Evolutionary conservation across 2,888 invertebrate genomes (phyloP).

Genomic region (Cantharis nigra): DNA sequence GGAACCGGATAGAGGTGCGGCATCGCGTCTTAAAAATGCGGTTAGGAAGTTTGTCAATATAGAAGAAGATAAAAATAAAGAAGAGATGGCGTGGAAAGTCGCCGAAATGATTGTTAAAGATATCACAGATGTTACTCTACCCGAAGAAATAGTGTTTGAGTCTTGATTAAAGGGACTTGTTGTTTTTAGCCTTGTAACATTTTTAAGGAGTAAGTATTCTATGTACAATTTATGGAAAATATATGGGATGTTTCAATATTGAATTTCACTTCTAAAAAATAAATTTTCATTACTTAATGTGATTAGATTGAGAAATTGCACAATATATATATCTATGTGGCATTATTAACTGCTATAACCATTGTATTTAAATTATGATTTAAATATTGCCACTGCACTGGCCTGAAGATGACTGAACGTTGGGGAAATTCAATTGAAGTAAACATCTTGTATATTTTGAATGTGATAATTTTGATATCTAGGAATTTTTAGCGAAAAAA

Average conservation of each 20-base stretch:
- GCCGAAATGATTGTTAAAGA: slow-evolving; percentile 97
- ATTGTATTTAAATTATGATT: background rate
- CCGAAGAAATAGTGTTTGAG: slow-evolving; percentile 48
- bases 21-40: slow-evolving; percentile 59
- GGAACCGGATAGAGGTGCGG: slow-evolving; percentile 65
- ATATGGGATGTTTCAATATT: background rate
- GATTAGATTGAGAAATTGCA: background rate
- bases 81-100: slow-evolving; percentile 96
- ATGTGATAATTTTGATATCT: background rate
- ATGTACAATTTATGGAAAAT: background rate
- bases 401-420: background rate
- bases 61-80: slow-evolving; percentile 86
- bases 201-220: background rate
- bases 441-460: background rate
- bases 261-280: background rate
- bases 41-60: slow-evolving; percentile 81
- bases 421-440: background rate
- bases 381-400: background rate
- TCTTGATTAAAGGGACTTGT: slow-evolving; percentile 25
- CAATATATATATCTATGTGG: background rate
- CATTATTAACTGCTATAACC: background rate
- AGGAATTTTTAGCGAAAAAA: background rate
- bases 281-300: background rate
- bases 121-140: slow-evolving; percentile 85
- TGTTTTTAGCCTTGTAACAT: background rate